These are phyloP conservation scores for Amyelois transitella DNA, from an alignment of 1,140 invertebrate genomes.

Conservation along the genomic window DNA sequence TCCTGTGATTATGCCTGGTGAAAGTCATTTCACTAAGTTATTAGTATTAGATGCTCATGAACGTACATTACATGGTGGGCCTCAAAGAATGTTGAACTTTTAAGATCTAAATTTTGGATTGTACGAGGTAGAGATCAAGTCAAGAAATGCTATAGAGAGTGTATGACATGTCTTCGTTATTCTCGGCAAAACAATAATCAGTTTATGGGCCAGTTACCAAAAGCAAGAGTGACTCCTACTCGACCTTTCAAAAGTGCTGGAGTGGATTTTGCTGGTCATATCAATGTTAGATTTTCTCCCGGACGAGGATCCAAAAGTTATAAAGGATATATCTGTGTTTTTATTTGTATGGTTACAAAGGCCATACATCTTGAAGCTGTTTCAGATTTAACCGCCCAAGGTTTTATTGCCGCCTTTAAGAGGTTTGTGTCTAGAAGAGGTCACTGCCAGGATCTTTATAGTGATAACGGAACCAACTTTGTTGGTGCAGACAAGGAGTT, in stretches of 20 bases:
- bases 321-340: conserved; percentile 7
- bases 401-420: conserved; percentile 9
- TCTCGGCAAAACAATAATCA: not conserved
- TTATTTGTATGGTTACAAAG: conserved; percentile 5
- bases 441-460: conserved; percentile 2
- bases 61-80: conserved; percentile 5
- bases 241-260: conserved; percentile 3
- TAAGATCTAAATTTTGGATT: conserved; percentile 20
- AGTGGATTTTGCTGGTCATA: conserved; percentile 4
- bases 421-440: conserved; percentile 7
- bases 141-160: conserved; percentile 6
- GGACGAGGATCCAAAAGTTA: conserved; percentile 4
- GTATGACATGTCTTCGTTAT: conserved; percentile 3
- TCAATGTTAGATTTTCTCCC: conserved; percentile 5
- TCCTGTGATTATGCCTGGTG: conserved; percentile 3
- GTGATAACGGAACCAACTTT: conserved; percentile 12
- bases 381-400: conserved; percentile 1
- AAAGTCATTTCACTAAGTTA: conserved; percentile 14
- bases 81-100: conserved; percentile 12
- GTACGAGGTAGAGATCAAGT: conserved; percentile 2
- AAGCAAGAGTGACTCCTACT: conserved; percentile 1
- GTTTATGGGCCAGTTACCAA: conserved; percentile 7
- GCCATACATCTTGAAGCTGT: conserved; percentile 6
- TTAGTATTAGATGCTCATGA: conserved; percentile 22
- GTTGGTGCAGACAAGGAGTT: conserved; percentile 3